phyloP scores from a whole-genome alignment of 1,140 invertebrate species.

The Fopius arisanus region DNA sequence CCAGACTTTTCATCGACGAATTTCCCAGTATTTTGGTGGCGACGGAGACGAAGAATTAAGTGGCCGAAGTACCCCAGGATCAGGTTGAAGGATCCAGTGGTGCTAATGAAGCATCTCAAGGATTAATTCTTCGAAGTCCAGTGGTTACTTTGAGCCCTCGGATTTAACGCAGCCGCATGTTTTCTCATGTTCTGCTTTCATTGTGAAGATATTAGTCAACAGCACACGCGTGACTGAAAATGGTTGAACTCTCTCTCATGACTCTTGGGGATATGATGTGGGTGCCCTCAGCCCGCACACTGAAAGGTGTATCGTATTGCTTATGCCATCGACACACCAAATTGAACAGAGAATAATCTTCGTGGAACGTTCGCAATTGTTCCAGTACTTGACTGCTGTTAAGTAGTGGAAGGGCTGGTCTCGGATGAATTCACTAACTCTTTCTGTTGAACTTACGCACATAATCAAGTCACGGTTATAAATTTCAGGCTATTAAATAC shows the following conservation, averaged over 20 bases:
- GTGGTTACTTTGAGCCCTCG: too few relatives aligned
- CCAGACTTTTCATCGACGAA: not conserved
- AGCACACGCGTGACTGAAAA: not conserved
- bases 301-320: constrained; percentile 3
- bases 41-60: not conserved
- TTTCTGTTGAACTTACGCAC: too few relatives aligned
- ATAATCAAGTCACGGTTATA: too few relatives aligned
- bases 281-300: constrained; percentile 29
- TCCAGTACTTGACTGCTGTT: too few relatives aligned
- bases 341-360: not conserved
- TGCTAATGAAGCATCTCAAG: not conserved
- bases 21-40: constrained; percentile 23
- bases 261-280: constrained; percentile 15
- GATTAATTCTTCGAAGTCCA: not conserved
- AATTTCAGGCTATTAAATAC: too few relatives aligned
- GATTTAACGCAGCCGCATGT: too few relatives aligned
- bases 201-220: not conserved
- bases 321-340: not conserved
- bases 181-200: not conserved
- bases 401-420: too few relatives aligned
- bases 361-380: too few relatives aligned
- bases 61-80: not conserved
- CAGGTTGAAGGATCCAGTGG: not conserved
- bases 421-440: too few relatives aligned
- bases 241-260: not conserved